Evolutionary conservation across 2,113 vertebrate species (phyloP).

Genomic region (Halcyon senegalensis): DNA sequence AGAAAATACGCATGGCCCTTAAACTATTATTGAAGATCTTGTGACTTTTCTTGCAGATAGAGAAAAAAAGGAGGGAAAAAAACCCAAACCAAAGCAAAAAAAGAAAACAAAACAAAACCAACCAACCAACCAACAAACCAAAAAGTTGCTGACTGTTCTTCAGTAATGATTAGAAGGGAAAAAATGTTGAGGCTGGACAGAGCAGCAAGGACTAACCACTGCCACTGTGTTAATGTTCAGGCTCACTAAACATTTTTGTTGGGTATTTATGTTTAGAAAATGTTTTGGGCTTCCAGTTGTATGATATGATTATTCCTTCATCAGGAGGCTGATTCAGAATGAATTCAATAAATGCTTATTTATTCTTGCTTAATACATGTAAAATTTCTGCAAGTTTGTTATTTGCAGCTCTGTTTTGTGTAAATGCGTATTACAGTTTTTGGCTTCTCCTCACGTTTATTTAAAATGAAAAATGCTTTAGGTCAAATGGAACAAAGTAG

Average conservation of each 20-base stretch:
- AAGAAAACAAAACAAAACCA: background rate
- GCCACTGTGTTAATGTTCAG: background rate
- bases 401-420: background rate
- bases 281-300: background rate
- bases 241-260: background rate
- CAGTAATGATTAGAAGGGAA: background rate
- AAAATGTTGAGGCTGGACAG: background rate
- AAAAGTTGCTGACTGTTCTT: background rate
- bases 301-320: background rate
- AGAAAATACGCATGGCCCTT: background rate
- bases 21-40: background rate
- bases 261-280: background rate
- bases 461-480: background rate
- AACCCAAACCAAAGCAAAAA: background rate
- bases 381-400: background rate
- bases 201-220: background rate
- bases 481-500: background rate
- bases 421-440: background rate
- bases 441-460: background rate
- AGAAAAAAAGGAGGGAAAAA: background rate
- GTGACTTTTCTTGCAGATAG: background rate
- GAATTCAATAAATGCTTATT: background rate
- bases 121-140: background rate
- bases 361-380: background rate
- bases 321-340: background rate